These are phyloP conservation scores for Passerculus sandwichensis DNA, from an alignment of 2,797 vertebrate genomes.

Conservation along the genomic window DNA sequence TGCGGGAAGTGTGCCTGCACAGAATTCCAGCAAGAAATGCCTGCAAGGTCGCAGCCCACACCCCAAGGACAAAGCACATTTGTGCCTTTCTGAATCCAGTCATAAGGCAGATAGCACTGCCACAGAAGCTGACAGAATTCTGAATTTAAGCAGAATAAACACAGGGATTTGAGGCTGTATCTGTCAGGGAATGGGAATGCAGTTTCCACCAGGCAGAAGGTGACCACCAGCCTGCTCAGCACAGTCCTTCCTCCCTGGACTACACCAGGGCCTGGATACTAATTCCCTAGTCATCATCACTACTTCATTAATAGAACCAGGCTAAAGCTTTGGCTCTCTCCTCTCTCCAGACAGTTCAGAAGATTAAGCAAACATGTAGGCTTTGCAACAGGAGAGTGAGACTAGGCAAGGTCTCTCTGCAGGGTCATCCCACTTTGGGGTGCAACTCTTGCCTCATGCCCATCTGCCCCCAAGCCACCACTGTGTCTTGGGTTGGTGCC, in stretches of 20 bases:
- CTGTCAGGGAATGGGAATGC: neutral
- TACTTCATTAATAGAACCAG: neutral
- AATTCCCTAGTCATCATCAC: neutral
- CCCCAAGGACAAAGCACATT: neutral
- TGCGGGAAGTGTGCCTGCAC: neutral
- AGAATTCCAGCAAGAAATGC: neutral
- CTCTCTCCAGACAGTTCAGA: neutral
- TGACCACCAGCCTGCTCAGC: neutral
- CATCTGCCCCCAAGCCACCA: neutral
- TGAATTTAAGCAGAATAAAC: neutral
- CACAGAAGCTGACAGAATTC: neutral
- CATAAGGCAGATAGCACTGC: neutral
- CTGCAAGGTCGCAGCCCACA: neutral
- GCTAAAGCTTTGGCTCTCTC: neutral
- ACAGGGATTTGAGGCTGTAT: neutral
- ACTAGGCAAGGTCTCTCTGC: neutral
- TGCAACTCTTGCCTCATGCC: no score
- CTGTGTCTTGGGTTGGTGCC: neutral
- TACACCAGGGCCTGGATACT: neutral
- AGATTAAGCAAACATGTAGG: neutral
- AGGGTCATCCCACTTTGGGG: neutral
- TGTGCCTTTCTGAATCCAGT: neutral
- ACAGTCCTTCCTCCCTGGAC: neutral
- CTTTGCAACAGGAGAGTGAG: neutral
- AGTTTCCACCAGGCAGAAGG: neutral